Percentiles rank a stretch among this genome's conserved stretches.
These are phyloP conservation scores for Actenoides hombroni DNA, from an alignment of 2,113 vertebrate species.

Conservation along the genomic window DNA sequence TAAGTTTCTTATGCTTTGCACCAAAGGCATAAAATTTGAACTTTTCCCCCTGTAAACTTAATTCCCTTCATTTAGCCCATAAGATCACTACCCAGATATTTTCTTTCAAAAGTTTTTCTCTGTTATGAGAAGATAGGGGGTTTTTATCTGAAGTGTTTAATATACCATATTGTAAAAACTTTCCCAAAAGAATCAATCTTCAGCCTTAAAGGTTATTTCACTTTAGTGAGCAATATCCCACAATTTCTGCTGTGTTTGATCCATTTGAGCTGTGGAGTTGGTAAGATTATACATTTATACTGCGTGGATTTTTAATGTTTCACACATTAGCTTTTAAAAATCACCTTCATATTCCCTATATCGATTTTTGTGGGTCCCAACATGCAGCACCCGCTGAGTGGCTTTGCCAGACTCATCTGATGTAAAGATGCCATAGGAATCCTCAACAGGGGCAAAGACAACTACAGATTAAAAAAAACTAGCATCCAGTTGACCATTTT, in stretches of 20 bases:
- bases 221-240: slow-evolving; percentile 1
- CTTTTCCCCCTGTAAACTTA: not conserved
- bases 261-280: not conserved
- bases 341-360: slow-evolving; percentile 16
- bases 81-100: not conserved
- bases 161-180: slow-evolving; percentile 10
- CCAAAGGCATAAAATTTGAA: not conserved
- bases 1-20: not conserved
- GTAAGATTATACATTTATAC: slow-evolving; percentile 39
- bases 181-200: slow-evolving; percentile 20
- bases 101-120: slow-evolving; percentile 9
- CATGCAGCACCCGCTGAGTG: not conserved
- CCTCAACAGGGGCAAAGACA: slow-evolving; percentile 31
- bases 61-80: not conserved
- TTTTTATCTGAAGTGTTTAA: slow-evolving; percentile 31
- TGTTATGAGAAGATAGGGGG: not conserved
- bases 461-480: not conserved
- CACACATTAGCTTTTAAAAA: slow-evolving; percentile 55
- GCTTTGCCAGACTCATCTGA: slow-evolving; percentile 13
- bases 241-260: slow-evolving; percentile 39
- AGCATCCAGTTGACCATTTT: slow-evolving; percentile 23
- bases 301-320: slow-evolving; percentile 53
- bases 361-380: slow-evolving; percentile 43
- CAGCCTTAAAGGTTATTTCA: slow-evolving; percentile 43
- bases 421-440: slow-evolving; percentile 48